Evolutionary conservation across 2,797 vertebrate species (phyloP).

Genomic region (Danio choprae): DNA sequence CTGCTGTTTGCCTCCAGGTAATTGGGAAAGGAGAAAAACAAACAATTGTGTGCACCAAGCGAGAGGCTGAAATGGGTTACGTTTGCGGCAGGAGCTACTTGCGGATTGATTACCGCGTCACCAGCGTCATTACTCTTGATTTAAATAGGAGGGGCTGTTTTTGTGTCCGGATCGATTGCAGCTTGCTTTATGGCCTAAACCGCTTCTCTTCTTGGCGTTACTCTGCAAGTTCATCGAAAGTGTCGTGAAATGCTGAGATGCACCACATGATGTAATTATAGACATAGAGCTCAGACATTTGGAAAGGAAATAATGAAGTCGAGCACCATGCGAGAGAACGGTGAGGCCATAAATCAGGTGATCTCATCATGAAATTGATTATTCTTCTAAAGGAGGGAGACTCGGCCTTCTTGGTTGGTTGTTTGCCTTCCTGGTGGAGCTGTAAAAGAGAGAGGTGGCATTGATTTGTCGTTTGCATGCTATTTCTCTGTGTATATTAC

Average conservation of each 20-base stretch:
- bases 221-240: slow-evolving; percentile 6
- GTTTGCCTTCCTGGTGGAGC: slow-evolving; percentile 69
- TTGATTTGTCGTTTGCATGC: slow-evolving; percentile 28
- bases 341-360: slow-evolving; percentile 80
- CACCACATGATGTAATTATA: slow-evolving; percentile 24
- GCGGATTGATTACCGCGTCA: slow-evolving; percentile 79
- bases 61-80: not conserved
- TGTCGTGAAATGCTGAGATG: slow-evolving; percentile 16
- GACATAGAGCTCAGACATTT: slow-evolving; percentile 19
- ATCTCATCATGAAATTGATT: slow-evolving; percentile 79
- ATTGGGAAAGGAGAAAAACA: slow-evolving; percentile 9
- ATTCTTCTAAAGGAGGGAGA: slow-evolving; percentile 76
- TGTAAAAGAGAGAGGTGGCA: slow-evolving; percentile 75
- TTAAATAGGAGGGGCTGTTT: slow-evolving; percentile 71
- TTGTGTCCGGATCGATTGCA: slow-evolving; percentile 77
- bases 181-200: slow-evolving; percentile 79
- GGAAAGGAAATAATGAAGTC: slow-evolving; percentile 33
- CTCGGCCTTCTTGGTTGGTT: slow-evolving; percentile 77
- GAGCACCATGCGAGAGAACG: slow-evolving; percentile 63
- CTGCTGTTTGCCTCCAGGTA: not conserved
- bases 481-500: not conserved
- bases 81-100: slow-evolving; percentile 69
- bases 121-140: slow-evolving; percentile 76
- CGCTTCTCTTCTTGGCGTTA: slow-evolving; percentile 52
- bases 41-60: slow-evolving; percentile 2